Percentiles rank a stretch among this genome's conserved stretches.
Evolutionary conservation across 2,113 vertebrate species (phyloP).

Genomic region (Archocentrus centrarchus): DNA sequence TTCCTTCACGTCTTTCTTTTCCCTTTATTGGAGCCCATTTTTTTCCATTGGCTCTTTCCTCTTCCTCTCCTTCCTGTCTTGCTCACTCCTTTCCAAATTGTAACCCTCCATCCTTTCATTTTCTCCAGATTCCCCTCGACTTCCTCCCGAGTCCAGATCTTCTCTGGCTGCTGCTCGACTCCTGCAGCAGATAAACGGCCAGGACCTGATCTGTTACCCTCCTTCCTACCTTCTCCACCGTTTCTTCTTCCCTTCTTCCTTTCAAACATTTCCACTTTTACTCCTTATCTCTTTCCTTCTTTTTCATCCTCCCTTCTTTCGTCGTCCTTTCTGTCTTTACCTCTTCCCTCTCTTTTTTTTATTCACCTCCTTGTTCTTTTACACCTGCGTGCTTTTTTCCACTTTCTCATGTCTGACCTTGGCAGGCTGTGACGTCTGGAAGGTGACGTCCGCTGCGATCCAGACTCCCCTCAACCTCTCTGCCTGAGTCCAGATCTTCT

Average conservation of each 20-base stretch:
- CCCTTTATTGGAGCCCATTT: not conserved
- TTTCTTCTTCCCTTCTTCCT: not conserved
- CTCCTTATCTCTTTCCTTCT: too few relatives aligned
- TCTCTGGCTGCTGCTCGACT: too few relatives aligned
- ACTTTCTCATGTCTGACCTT: slow-evolving; percentile 82
- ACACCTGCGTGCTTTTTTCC: not conserved
- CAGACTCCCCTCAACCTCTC: slow-evolving; percentile 89
- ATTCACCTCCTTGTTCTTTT: not conserved
- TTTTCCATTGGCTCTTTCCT: not conserved
- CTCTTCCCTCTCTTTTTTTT: not conserved
- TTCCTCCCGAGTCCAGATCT: too few relatives aligned
- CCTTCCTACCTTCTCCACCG: not conserved
- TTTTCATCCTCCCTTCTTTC: not conserved
- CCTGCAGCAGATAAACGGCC: too few relatives aligned
- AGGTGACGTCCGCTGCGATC: slow-evolving; percentile 87
- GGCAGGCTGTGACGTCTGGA: slow-evolving; percentile 87
- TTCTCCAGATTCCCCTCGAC: not conserved
- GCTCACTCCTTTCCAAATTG: not conserved
- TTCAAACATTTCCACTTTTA: not conserved
- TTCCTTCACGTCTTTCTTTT: not conserved
- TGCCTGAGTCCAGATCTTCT: slow-evolving; percentile 91
- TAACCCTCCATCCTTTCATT: not conserved
- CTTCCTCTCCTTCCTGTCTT: not conserved
- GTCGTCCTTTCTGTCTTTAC: not conserved
- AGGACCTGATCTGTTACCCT: too few relatives aligned